Evolutionary conservation across 2,888 invertebrate species (phyloP), one percentile per base, ranked within the genome.

Genomic region (Noctua fimbriata): DNA sequence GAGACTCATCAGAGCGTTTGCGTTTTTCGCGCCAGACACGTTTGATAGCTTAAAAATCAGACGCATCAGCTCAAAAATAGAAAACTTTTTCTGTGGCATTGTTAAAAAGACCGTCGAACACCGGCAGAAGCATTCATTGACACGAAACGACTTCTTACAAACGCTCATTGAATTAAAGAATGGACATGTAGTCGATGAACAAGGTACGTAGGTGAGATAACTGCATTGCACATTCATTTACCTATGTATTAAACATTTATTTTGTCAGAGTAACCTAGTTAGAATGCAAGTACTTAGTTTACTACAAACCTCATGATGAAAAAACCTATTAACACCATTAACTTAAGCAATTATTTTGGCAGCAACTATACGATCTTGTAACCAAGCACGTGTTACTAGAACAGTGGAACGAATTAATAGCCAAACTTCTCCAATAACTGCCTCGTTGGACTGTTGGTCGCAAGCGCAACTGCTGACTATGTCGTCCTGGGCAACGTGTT

Each of bases 111-210:
- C 95, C 0, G 95, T 97, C 4, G 92, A 93, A 28, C 94, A 95
- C 83, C 92, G 97, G 2, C 88, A 94, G 79, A 92, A 92, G 69
- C 89, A 96, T 86, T 89, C 90, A 10, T 92, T 95, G 75, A 94
- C 92, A 52, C 92, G 97, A 69, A 96, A 97, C 81, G 97, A 97
- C 89, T 97, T 97, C 88, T 90, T 97, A 79, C 97, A 97, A 89
- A 93, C 97, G 7, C 92, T 97, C 16, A 97, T 97, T 66, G 95
- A 97, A 69, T 89, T 97, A 83, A 97, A 95, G 87, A 95, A 97
- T 86, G 93, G 91, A 55, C 90, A 91, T 86, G 88, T 89, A 58
- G 89, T 89, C 69, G 91, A 91, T 69, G 91, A 93, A 75, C 92
- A 92, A 92, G 94, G 94, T 86, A 87, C 41, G 86, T 94, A 91